Evolutionary conservation across 1,140 invertebrate genomes (phyloP), one percentile per base, ranked within the genome.

Genomic region (Drosophila albomicans): DNA sequence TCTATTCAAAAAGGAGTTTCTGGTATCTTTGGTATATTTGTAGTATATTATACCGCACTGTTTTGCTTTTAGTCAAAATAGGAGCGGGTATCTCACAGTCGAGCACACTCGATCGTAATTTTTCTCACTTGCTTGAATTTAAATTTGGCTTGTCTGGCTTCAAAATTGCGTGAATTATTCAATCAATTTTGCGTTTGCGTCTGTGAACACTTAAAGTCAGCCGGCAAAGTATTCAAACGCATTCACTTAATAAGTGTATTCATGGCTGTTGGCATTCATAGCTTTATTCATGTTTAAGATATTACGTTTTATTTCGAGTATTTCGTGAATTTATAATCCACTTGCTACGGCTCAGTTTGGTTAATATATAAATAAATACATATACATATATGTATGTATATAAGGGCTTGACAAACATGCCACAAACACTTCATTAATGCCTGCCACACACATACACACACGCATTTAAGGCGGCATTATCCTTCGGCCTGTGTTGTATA

Each of bases 381-480:
- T 38, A 8, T 20, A 15, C 32, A 16, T 16, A 13, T 56, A n/a
- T 62, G 11, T 62, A 32, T 49, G n/a, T 63, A 52, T 51, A 49
- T 59, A 73, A 73, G 67, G 65, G 65, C 48, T 59, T 74, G 41
- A 74, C 65, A 62, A 69, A 74, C 58, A 69, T 38, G 35, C 49
- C 51, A 54, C 57, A 20, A 74, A 74, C 57, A 69, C 65, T 74
- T 69, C 64, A 61, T 73, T 73, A 68, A 52, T 59, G 46, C 16
- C 15, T 28, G 5, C 20, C 15, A 45, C 48, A 62, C 45, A 16
- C n/a, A 15, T 5, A 11, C 28, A 70, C n/a, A 16, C n/a, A 57
- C 25, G 25, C 49, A 54, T 38, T 8, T 20, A 30, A 28, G 6
- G n/a, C 15, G 43, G 25, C 11, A 41, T 38, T 59, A 16, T 49